Conservation (phyloP, 92 coral and sea anemone genomes). For the Desmophyllum pertusum region DNA sequence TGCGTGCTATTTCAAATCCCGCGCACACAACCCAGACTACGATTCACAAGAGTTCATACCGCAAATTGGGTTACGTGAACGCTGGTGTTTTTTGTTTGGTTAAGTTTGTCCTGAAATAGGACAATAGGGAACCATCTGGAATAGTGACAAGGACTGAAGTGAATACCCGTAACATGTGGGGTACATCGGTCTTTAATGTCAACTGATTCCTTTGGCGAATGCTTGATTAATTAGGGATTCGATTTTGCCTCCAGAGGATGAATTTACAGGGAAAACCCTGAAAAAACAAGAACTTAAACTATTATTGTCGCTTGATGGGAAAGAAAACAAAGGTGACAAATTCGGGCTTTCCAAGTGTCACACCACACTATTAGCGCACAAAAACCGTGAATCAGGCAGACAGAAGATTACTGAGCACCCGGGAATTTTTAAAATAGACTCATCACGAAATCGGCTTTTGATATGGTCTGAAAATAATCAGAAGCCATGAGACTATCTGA, state of each 20-base stretch:
- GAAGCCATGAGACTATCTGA: conserved; percentile 44
- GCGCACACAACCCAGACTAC: conserved; percentile 24
- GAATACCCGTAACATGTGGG: conserved; percentile 49
- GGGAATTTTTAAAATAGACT: conserved; percentile 48
- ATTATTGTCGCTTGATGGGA: conserved; percentile 36
- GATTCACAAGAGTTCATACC: conserved; percentile 8
- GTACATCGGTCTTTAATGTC: conserved; percentile 46
- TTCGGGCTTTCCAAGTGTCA: conserved; percentile 37
- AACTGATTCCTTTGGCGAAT: conserved; percentile 26
- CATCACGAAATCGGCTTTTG: conserved; percentile 51
- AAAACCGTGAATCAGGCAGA: conserved; percentile 43
- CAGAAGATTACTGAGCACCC: conserved; percentile 43
- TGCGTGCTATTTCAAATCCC: conserved; percentile 43
- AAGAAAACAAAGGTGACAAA: conserved; percentile 52
- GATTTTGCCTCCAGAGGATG: conserved; percentile 14
- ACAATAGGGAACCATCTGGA: conserved; percentile 49
- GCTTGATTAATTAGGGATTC: conserved; percentile 15
- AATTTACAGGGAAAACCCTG: conserved; percentile 70
- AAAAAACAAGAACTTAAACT: conserved; percentile 67
- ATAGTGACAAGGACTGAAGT: conserved; percentile 23
- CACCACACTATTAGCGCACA: conserved; percentile 29
- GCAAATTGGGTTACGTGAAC: conserved; percentile 21
- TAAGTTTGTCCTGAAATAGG: conserved; percentile 16
- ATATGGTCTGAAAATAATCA: conserved; percentile 48
- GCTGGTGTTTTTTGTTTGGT: conserved; percentile 27